Conservation (phyloP, 1,140 invertebrate species). For the Anoplophora glabripennis region DNA sequence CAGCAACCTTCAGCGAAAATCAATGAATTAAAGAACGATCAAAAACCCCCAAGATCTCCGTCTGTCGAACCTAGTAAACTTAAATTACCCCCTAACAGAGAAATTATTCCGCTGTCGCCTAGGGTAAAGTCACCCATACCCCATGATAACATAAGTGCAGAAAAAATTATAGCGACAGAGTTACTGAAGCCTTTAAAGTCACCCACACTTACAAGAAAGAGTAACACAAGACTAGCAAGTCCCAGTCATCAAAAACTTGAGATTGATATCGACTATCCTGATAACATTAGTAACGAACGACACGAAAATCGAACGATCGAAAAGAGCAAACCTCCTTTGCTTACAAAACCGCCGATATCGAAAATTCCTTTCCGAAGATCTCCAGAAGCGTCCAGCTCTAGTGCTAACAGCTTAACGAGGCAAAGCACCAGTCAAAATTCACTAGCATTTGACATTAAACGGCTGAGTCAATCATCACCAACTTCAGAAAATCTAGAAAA, state of each 20-base stretch:
- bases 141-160: conserved; percentile 38
- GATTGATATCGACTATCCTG: conserved; percentile 28
- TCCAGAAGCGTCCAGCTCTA: not conserved
- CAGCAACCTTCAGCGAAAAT: not conserved
- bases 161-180: conserved; percentile 46
- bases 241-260: conserved; percentile 23
- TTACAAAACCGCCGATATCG: conserved; percentile 21
- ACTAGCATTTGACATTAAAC: not conserved
- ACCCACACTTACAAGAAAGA: conserved; percentile 25
- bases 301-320: not conserved
- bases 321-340: not conserved
- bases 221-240: not conserved
- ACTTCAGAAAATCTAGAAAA: not conserved
- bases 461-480: conserved; percentile 9
- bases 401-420: not conserved
- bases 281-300: conserved; percentile 13
- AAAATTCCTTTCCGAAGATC: conserved; percentile 1
- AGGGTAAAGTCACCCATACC: conserved; percentile 46
- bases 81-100: conserved; percentile 41
- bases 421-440: not conserved
- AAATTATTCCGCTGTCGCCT: conserved; percentile 41
- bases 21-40: conserved; percentile 2
- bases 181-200: conserved; percentile 35
- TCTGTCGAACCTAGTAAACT: conserved; percentile 41
- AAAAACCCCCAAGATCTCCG: conserved; percentile 20